Base-by-base conservation (phyloP, 2,797 vertebrate genomes). In the Amblyopsis hoosieri region DNA sequence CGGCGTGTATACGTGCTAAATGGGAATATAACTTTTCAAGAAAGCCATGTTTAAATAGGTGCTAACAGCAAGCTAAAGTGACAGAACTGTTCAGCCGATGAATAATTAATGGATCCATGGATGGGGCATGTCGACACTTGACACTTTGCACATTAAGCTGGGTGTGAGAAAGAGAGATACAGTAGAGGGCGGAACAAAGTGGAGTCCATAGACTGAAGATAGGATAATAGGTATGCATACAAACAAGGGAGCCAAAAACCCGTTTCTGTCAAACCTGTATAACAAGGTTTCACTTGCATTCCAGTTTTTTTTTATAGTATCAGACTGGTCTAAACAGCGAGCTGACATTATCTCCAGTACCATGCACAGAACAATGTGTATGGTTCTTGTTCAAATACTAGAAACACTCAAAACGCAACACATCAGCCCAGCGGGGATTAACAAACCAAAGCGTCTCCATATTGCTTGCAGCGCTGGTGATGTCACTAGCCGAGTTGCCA, bases 21-120 rank as follows among this genome's bases (percentile, higher is more conserved):
- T 45, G 55, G 63, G 31, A 62, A 60, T 23, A 46, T 46, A 31
- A 65, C 61, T 69, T 69, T 80, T 69, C 53, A 66, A 71, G 72
- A 80, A 77, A 63, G 23, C 46, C 54, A 7, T 33, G 15, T 15
- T 45, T 15, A 45, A 12, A 51, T 45, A 79, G 64, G 80, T 71
- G 79, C 62, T 58, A 82, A 76, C 74, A 72, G 64, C 61, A 58
- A 81, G 66, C 66, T 8, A 72, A 74, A 76, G 66, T 49, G 80
- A 75, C 80, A 65, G 65, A 54, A 31, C 57, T 57, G 72, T 68
- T 73, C n/a, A 13, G 56, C 42, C 29, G 37, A 76, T 90, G 60
- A 65, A 86, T 87, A 78, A 87, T 89, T 85, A 57, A 89, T 78
- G 62, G 15, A 0, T 55, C 80, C 63, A 66, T 85, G 87, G 78